phyloP scores from a whole-genome alignment of 2,888 invertebrate species.

The Meloe dianella region DNA sequence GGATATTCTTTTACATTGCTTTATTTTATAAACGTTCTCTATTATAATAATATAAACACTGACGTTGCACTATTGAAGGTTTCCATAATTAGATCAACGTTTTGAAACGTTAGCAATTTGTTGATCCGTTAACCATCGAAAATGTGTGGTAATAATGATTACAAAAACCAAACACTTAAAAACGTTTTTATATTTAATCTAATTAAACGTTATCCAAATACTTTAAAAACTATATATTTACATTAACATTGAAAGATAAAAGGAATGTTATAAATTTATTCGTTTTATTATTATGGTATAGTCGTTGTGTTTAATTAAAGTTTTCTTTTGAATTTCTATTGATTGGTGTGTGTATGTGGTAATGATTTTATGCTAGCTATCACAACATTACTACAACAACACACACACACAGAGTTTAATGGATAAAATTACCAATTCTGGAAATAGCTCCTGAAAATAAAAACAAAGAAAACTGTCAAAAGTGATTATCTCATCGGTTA shows the following conservation, averaged over 20 bases:
- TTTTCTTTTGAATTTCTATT: background rate
- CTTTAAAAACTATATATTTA: background rate
- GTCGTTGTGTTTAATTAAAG: background rate
- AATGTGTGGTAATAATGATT: no score
- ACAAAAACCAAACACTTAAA: background rate
- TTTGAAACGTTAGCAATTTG: no score
- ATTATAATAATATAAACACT: no score
- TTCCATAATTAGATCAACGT: no score
- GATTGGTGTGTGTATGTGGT: background rate
- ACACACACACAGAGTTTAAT: background rate
- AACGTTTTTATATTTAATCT: background rate
- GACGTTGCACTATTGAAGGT: no score
- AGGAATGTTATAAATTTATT: background rate
- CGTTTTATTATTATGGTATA: no score
- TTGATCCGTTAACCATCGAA: no score
- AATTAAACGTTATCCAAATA: background rate
- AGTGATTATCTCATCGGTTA: background rate
- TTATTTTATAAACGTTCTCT: no score
- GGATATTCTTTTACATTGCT: no score
- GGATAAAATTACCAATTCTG: background rate
- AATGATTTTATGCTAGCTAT: background rate
- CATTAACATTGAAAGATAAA: constrained; percentile 5
- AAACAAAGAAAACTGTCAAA: background rate
- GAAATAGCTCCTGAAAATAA: background rate
- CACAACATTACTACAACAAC: background rate